Percentiles rank a stretch among this genome's conserved stretches.
phyloP scores from a whole-genome alignment of 2,113 vertebrate genomes.

The Eudyptes chrysolophus region DNA sequence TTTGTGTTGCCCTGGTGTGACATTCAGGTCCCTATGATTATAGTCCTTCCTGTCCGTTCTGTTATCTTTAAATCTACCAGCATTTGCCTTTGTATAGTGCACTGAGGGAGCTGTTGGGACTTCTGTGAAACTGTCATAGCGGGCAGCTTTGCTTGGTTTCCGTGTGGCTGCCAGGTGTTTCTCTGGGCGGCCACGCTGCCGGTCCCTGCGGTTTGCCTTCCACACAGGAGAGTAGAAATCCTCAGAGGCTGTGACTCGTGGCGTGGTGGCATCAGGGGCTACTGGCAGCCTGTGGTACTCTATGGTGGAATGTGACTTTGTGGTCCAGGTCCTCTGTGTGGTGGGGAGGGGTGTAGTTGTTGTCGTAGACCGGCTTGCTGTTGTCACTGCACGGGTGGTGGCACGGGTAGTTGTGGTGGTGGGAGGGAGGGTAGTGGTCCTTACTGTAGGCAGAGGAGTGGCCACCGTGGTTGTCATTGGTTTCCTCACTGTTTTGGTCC shows the following conservation, averaged over 20 bases:
- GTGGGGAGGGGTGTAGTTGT: conserved; percentile 66
- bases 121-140: conserved; percentile 51
- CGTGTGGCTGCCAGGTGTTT: conserved; percentile 21
- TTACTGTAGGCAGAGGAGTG: conserved; percentile 46
- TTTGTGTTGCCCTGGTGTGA: conserved; percentile 76
- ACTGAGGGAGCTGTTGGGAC: conserved; percentile 61
- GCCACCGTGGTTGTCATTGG: conserved; percentile 13
- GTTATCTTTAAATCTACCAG: conserved; percentile 81
- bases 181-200: conserved; percentile 45
- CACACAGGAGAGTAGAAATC: conserved; percentile 68
- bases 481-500: conserved; percentile 73
- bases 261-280: conserved; percentile 39
- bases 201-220: conserved; percentile 77
- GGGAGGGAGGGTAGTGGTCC: conserved; percentile 59
- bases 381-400: conserved; percentile 45
- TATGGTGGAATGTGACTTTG: conserved; percentile 39
- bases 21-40: conserved; percentile 62
- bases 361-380: conserved; percentile 46
- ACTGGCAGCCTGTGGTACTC: conserved; percentile 64
- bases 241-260: conserved; percentile 67
- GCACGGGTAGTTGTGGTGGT: conserved; percentile 68
- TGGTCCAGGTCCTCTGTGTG: conserved; percentile 73
- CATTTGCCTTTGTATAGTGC: conserved; percentile 58
- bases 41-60: conserved; percentile 82
- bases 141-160: conserved; percentile 66